Conservation (phyloP, 2,888 invertebrate species). For the Epistrophe eligans region DNA sequence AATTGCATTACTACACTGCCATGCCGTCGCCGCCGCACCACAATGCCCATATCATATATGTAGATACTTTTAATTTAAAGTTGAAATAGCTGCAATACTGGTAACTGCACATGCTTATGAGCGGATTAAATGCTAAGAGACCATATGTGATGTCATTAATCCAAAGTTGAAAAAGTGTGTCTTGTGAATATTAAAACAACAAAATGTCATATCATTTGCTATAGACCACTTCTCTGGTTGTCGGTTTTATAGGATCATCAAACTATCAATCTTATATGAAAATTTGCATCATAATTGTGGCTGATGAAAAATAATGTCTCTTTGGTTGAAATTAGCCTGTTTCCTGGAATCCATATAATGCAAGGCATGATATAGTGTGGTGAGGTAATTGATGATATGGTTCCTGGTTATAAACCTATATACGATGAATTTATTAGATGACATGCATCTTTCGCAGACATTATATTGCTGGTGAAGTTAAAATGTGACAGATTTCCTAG, state of each 20-base stretch:
- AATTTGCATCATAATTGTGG: conserved; percentile 58
- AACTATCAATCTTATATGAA: conserved; percentile 62
- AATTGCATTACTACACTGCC: conserved; percentile 6
- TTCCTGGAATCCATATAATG: conserved; percentile 55
- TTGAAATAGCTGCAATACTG: conserved; percentile 7
- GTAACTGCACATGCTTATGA: conserved; percentile 22
- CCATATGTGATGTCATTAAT: neutral
- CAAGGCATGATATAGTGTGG: conserved; percentile 25
- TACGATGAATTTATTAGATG: conserved; percentile 29
- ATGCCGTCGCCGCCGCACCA: neutral
- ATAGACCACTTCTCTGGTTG: conserved; percentile 20
- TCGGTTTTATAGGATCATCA: conserved; percentile 61
- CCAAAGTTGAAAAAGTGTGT: conserved; percentile 23
- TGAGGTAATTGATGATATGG: conserved; percentile 57
- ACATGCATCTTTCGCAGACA: conserved; percentile 22
- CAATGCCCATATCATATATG: neutral
- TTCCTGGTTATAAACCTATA: conserved; percentile 40
- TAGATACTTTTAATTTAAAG: neutral
- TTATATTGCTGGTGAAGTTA: neutral
- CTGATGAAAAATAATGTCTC: conserved; percentile 47
- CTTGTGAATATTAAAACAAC: conserved; percentile 38
- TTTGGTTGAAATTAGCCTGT: conserved; percentile 40
- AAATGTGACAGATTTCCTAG: conserved; percentile 28
- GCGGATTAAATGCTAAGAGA: neutral
- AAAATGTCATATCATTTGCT: conserved; percentile 42